Base-by-base conservation (phyloP, 2,797 vertebrate genomes). In the Diplodus sargus region DNA sequence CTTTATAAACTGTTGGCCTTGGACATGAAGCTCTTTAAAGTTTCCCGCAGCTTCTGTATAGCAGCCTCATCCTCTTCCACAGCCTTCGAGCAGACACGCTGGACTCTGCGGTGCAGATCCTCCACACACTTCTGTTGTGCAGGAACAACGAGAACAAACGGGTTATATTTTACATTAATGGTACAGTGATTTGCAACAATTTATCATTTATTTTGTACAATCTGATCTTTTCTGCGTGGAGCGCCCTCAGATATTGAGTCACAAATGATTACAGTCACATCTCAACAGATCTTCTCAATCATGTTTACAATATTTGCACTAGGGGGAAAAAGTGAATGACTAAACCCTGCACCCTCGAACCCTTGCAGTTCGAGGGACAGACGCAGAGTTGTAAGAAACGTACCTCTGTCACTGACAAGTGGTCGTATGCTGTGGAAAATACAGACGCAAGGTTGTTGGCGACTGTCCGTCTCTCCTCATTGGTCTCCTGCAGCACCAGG, bases 401-500 rank as follows among this genome's bases (percentile, higher is more conserved):
- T 93, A 95, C 95, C 91, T 96, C 95, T 80, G 94, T 91, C 13
- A 86, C 58, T 3, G 83, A 74, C 75, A 96, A 20, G 83, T 96
- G 94, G 72, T 91, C 85, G 1, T 91, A 75, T 49, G 94, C 93
- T 12, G 91, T 90, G 68, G 90, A 84, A 18, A 94, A 91, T 1
- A 95, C 78, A 25, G 90, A 89, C 0, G 89, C 85, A 25, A 96
- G 89, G 89, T 95, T 96, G 78, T 93, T 95, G 42, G 81, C 85
- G 0, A 96, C 93, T 3, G 90, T 94, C 67, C 95, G 83, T 39
- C 85, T 92, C 90, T 95, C 91, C 71, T 96, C 95, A 0, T 91
- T 95, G 45, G 95, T 95, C 86, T 96, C 95, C 87, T 95, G 95
- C 78, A 95, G 86, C 49, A 95, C 94, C 61, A 95, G 85, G 71